A percentile compares a stretch with the other conserved stretches of the same genome.
Evolutionary conservation across 2,888 invertebrate species (phyloP).

Genomic region (Autographa gamma): DNA sequence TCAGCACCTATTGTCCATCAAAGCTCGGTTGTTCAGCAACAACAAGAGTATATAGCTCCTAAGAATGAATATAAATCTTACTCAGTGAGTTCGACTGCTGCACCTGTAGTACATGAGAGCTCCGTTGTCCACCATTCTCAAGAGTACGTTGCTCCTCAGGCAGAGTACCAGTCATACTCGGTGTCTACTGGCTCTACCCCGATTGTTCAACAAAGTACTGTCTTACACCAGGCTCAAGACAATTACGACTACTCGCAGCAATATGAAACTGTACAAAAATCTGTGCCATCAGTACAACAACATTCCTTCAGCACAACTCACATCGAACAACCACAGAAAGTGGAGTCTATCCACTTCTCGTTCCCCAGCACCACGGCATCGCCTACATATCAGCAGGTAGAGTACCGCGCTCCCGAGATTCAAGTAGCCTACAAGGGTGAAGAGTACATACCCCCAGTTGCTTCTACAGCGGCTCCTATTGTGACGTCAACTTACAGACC

Average conservation of each 20-base stretch:
- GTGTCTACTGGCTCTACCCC: constrained; percentile 70
- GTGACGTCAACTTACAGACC: constrained; percentile 75
- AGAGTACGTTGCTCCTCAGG: constrained; percentile 72
- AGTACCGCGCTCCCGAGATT: constrained; percentile 79
- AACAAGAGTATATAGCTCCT: constrained; percentile 71
- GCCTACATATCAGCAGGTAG: constrained; percentile 73
- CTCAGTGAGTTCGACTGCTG: constrained; percentile 68
- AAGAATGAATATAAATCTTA: constrained; percentile 72
- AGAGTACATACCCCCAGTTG: constrained; percentile 81
- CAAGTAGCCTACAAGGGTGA: constrained; percentile 80
- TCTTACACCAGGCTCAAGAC: constrained; percentile 64
- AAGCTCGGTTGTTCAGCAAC: constrained; percentile 60
- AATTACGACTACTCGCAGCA: constrained; percentile 67
- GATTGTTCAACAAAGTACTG: constrained; percentile 43
- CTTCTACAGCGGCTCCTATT: constrained; percentile 67
- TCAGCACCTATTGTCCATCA: constrained; percentile 71
- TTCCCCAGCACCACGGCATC: constrained; percentile 70
- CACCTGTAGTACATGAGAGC: constrained; percentile 72
- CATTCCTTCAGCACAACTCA: constrained; percentile 73
- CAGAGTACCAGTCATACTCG: constrained; percentile 69
- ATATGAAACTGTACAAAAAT: constrained; percentile 61
- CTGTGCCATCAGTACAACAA: constrained; percentile 59
- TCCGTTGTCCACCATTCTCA: constrained; percentile 68
- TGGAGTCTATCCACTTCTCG: constrained; percentile 76
- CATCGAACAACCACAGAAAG: constrained; percentile 68